Evolutionary conservation across 2,797 vertebrate species (phyloP), one percentile per base, ranked within the genome.

Genomic region (Clarias platycephalus): DNA sequence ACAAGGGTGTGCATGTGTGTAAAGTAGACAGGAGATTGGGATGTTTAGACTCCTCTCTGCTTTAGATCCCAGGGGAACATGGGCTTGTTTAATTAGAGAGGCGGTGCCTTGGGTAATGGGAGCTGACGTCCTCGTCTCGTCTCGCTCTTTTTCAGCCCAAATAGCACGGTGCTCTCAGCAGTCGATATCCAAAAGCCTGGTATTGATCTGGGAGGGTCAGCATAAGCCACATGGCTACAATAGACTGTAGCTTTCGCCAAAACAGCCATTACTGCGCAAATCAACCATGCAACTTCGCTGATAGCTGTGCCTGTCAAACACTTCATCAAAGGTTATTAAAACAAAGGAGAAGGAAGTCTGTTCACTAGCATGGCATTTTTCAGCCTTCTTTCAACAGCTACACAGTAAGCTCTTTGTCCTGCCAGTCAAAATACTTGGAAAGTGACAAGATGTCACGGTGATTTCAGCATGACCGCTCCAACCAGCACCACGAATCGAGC

Each of bases 21-120:
- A 75, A 67, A 70, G 83, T 66, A 83, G 84, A 86, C 83, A 84
- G 85, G 80, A 88, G 87, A 88, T 85, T 80, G 83, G 87, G 84
- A 85, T 88, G 88, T 90, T 89, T 88, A 89, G 87, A 87, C 88
- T 88, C 67, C 53, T 88, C 83, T 83, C 84, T 84, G 62, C 86
- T 85, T 86, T 62, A 64, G 71, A 78, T 87, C 90, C 86, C 88
- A 70, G 22, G 86, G 81, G 89, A 89, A 66, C 37, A 78, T 79
- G 66, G 75, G 87, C 85, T 81, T 86, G 88, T 89, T 87, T 89
- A 89, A 90, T 86, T 85, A 88, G 83, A 86, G 80, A 83, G 85
- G 79, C 53, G 85, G 85, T 80, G 83, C 84, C 77, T 72, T 20
- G 82, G 77, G 70, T 85, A 86, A 83, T 83, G 85, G 84, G 78